Conservation (phyloP, 2,113 vertebrate genomes). For the Labrus mixtus region DNA sequence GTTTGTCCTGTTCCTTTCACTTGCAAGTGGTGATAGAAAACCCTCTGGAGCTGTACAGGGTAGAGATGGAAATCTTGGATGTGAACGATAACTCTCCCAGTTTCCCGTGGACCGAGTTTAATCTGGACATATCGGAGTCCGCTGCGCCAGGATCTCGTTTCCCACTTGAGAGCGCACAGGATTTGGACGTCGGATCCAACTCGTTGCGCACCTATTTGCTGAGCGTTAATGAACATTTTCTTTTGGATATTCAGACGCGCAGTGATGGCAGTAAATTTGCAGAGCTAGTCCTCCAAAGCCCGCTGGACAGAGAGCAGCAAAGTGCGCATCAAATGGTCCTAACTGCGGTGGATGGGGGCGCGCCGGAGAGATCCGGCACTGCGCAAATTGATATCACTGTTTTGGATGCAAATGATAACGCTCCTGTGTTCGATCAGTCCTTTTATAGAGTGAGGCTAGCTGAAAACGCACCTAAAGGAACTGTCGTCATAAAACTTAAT, state of each 20-base stretch:
- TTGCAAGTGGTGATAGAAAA: constrained; percentile 81
- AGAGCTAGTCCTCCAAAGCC: constrained; percentile 73
- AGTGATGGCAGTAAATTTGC: constrained; percentile 82
- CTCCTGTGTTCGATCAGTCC: constrained; percentile 80
- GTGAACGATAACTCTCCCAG: constrained; percentile 79
- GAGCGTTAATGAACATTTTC: constrained; percentile 80
- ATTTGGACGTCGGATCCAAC: constrained; percentile 79
- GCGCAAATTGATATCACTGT: constrained; percentile 80
- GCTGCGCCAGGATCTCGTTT: constrained; percentile 78
- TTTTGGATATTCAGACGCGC: constrained; percentile 79
- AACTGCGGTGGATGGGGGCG: constrained; percentile 79
- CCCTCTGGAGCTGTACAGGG: constrained; percentile 79
- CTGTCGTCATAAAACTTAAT: constrained; percentile 80
- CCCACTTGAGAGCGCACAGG: constrained; percentile 81
- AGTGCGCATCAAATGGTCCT: constrained; percentile 79
- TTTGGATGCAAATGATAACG: constrained; percentile 82
- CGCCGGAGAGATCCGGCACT: constrained; percentile 77
- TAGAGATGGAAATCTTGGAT: constrained; percentile 79
- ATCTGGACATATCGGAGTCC: constrained; percentile 81
- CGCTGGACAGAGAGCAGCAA: constrained; percentile 78
- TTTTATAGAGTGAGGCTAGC: constrained; percentile 78
- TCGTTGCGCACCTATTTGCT: constrained; percentile 78
- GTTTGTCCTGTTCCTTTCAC: constrained; percentile 79
- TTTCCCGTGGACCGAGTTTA: constrained; percentile 81
- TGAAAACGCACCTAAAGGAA: constrained; percentile 79